phyloP scores from a whole-genome alignment of 2,888 invertebrate genomes.

The Clivina fossor region DNA sequence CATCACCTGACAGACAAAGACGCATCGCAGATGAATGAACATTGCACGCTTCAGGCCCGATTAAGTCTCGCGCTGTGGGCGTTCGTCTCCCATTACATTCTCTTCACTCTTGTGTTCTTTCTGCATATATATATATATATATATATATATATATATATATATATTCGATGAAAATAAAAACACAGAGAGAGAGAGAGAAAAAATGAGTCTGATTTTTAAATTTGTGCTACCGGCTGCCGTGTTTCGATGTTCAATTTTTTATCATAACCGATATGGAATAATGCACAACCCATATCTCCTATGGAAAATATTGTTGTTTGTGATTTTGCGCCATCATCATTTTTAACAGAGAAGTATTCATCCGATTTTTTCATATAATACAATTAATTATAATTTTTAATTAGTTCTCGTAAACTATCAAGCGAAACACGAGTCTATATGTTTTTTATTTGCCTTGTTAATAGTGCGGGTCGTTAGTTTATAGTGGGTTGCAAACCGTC shows the following conservation, averaged over 20 bases:
- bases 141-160: too few relatives aligned
- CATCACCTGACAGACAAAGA: constrained; percentile 34
- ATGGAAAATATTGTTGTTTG: constrained; percentile 19
- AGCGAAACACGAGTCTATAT: too few relatives aligned
- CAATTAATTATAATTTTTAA: too few relatives aligned
- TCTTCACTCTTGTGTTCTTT: constrained; percentile 15
- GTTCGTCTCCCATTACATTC: constrained; percentile 7
- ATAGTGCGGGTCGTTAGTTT: too few relatives aligned
- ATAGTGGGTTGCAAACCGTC: too few relatives aligned
- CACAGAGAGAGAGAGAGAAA: background rate
- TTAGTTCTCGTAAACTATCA: too few relatives aligned
- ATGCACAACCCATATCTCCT: constrained; percentile 17
- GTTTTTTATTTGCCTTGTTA: too few relatives aligned
- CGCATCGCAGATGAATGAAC: constrained; percentile 25
- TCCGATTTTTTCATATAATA: too few relatives aligned
- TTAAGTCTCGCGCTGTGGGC: constrained; percentile 31
- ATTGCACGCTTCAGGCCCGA: constrained; percentile 39
- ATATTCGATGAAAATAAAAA: constrained; percentile 39
- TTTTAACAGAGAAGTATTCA: too few relatives aligned
- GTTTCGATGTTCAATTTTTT: constrained; percentile 6
- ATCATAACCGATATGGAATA: constrained; percentile 19
- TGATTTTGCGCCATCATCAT: too few relatives aligned
- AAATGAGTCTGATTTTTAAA: constrained; percentile 14
- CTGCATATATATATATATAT: too few relatives aligned
- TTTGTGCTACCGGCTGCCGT: constrained; percentile 12